Base-by-base conservation (phyloP, 2,113 vertebrate species). In the Chloroceryle aenea region DNA sequence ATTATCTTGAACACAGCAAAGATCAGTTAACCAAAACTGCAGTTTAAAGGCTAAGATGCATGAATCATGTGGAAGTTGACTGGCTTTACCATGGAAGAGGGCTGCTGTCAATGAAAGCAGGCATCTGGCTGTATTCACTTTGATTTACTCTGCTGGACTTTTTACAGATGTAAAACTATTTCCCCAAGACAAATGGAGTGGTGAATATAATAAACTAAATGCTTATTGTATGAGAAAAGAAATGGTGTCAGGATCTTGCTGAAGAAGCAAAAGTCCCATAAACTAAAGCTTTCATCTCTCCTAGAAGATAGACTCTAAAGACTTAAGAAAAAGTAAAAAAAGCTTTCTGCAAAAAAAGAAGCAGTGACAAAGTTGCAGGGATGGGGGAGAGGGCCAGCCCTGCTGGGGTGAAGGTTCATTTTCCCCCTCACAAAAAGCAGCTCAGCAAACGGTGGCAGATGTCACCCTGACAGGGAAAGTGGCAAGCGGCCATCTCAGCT, bases 401-500 rank as follows among this genome's bases (percentile, higher is more conserved):
- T 76, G 72, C 67, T 52, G 62, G 34, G 43, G 68, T 89, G 66
- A 89, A 85, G 58, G 42, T 85, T 75, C 55, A 48, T 82, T 76
- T 47, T 6, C 7, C 26, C 13, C 3, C 18, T 29, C 23, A 1
- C 2, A 4, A 18, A 86, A 82, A 61, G 45, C 36, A 92, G 47
- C 58, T 91, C 68, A 59, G 61, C 62, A 88, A 89, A 80, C 16
- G 5, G 67, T 74, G 93, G 87, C 95, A 97, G 97, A 97, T 97
- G 95, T 95, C 89, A 74, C 74, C 80, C 63, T 95, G 95, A 95
- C 89, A 67, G 59, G 27, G 25, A 78, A 96, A 83, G 74, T 87
- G 93, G 84, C 96, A 95, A 92, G 64, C 6, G 0, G 78, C 93
- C 83, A 88, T 92, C 89, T 93, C 88, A 77, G 58, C 90, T 97